Evolutionary conservation across 2,888 invertebrate species (phyloP).

Genomic region (Terebella lapidaria): DNA sequence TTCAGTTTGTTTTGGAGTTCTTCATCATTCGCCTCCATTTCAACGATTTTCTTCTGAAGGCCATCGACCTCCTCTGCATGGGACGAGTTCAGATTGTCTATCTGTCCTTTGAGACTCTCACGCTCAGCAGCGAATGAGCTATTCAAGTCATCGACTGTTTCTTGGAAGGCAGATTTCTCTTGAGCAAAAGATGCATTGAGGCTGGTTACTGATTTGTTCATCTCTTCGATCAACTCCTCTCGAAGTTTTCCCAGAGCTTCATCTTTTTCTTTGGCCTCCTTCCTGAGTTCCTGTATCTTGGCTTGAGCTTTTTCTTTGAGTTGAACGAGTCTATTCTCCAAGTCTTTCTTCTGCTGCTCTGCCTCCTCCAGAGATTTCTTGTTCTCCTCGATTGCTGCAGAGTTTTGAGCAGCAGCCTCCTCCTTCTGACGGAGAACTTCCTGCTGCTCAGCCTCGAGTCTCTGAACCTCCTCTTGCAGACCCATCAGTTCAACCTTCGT

Average conservation of each 20-base stretch:
- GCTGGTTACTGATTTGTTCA: neutral
- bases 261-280: neutral
- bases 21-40: neutral
- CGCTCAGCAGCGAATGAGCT: neutral
- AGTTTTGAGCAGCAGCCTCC: neutral
- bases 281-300: neutral
- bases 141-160: neutral
- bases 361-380: neutral
- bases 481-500: neutral
- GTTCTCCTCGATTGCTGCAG: too few relatives aligned
- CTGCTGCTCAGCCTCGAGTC: too few relatives aligned
- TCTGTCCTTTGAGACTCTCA: neutral
- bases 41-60: neutral
- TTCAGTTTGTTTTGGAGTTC: neutral
- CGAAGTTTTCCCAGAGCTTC: neutral
- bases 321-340: neutral
- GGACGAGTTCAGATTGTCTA: neutral
- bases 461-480: neutral
- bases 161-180: too few relatives aligned
- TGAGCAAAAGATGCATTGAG: neutral
- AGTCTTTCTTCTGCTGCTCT: neutral
- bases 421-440: neutral
- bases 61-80: neutral
- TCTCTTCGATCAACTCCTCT: neutral
- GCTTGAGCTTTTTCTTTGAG: constrained; percentile 1